These are phyloP conservation scores for Sminthurides aquaticus DNA, from an alignment of 2,888 invertebrate species.

Conservation along the genomic window DNA sequence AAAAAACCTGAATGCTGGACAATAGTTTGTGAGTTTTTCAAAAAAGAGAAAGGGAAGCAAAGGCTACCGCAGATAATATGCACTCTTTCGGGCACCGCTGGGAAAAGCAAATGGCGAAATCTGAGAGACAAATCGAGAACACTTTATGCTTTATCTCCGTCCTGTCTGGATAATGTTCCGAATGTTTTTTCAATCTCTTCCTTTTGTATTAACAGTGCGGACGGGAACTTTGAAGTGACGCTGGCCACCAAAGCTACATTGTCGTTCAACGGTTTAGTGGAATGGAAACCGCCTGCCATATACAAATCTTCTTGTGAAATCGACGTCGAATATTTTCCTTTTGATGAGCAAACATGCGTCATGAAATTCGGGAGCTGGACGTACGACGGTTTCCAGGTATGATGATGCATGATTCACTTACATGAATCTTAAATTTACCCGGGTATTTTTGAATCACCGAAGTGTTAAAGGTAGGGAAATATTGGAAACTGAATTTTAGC, in stretches of 20 bases:
- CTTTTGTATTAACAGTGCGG: conserved; percentile 55
- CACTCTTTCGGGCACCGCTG: too few species aligned
- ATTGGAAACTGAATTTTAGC: too few species aligned
- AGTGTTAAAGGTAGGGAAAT: too few species aligned
- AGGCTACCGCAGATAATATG: too few species aligned
- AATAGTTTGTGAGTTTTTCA: too few species aligned
- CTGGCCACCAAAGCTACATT: conserved; percentile 73
- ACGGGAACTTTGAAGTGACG: conserved; percentile 78
- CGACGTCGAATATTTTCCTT: conserved; percentile 79
- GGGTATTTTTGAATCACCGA: too few species aligned
- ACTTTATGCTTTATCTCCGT: background rate
- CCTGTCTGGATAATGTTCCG: background rate
- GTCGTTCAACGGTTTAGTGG: conserved; percentile 71
- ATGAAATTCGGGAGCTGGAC: conserved; percentile 79
- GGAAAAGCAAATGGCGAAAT: background rate
- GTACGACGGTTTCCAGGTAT: too few species aligned
- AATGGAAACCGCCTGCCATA: conserved; percentile 90
- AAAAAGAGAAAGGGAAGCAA: too few species aligned
- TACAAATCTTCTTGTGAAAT: too few species aligned
- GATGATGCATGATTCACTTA: too few species aligned
- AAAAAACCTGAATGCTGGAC: too few species aligned
- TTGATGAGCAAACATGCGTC: conserved; percentile 78
- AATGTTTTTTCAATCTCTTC: conserved; percentile 1
- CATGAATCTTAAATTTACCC: too few species aligned
- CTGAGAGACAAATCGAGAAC: background rate